A percentile compares a stretch with the other conserved stretches of the same genome.
These are phyloP conservation scores for Cardiocondyla obscurior DNA, from an alignment of 1,140 invertebrate genomes.

Conservation along the genomic window DNA sequence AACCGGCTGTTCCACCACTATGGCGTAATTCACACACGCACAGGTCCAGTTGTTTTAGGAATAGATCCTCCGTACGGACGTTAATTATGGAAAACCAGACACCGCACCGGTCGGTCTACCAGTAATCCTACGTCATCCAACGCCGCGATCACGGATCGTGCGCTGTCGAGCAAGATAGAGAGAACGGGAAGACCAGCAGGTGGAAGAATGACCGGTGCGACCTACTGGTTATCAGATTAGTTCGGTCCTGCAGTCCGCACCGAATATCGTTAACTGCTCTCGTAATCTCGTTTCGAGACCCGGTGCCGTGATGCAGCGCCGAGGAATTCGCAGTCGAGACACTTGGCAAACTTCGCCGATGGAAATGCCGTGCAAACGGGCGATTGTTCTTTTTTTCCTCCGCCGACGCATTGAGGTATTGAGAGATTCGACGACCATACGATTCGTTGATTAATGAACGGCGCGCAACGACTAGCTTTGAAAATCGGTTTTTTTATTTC, in stretches of 20 bases:
- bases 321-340: constrained; percentile 62
- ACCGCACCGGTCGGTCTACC: constrained; percentile 58
- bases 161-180: constrained; percentile 32
- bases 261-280: constrained; percentile 71
- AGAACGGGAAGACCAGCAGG: constrained; percentile 20
- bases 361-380: constrained; percentile 49
- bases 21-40: constrained; percentile 66
- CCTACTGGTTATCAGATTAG: constrained; percentile 71
- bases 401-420: constrained; percentile 18
- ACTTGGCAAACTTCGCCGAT: constrained; percentile 57
- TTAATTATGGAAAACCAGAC: constrained; percentile 73
- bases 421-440: constrained; percentile 29
- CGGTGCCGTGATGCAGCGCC: constrained; percentile 60
- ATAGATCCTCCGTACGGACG: constrained; percentile 64
- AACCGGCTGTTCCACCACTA: constrained; percentile 3
- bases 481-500: constrained; percentile 21
- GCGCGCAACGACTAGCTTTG: constrained; percentile 37
- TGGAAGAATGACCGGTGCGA: constrained; percentile 53
- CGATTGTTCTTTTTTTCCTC: constrained; percentile 20
- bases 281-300: constrained; percentile 67
- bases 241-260: constrained; percentile 64
- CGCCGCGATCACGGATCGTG: constrained; percentile 49
- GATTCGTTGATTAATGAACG: constrained; percentile 51
- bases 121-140: constrained; percentile 56
- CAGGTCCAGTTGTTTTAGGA: constrained; percentile 75